phyloP scores from a whole-genome alignment of 2,888 invertebrate genomes.

The Zygaena filipendulae region DNA sequence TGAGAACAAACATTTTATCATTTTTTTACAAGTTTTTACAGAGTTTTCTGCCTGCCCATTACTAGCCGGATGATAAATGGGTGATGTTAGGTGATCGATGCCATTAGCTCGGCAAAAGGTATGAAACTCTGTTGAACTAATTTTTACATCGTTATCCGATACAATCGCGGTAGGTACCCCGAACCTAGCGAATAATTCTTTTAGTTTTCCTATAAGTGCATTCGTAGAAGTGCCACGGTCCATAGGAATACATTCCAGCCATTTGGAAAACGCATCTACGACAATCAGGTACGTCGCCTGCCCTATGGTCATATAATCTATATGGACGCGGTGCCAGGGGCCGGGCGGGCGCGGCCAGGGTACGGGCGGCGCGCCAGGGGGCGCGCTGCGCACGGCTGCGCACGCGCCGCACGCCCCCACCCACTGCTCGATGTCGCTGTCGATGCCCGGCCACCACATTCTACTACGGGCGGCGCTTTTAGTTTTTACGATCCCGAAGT shows the following conservation, averaged over 20 bases:
- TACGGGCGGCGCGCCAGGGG: conserved; percentile 7
- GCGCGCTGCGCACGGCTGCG: conserved; percentile 6
- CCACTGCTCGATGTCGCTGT: conserved; percentile 14
- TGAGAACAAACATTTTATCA: no score
- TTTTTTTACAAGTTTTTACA: conserved; percentile 7
- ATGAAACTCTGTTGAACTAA: conserved; percentile 11
- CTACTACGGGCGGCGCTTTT: conserved; percentile 12
- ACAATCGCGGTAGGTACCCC: conserved; percentile 11
- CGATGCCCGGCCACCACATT: no score
- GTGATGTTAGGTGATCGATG: conserved; percentile 12
- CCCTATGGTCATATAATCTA: conserved; percentile 14
- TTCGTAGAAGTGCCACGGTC: conserved; percentile 7
- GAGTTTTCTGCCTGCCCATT: no score
- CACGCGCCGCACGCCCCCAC: conserved; percentile 8
- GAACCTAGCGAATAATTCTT: conserved; percentile 2
- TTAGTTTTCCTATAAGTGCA: conserved; percentile 8
- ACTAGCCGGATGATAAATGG: conserved; percentile 12
- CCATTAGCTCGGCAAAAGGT: conserved; percentile 12
- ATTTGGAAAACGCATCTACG: conserved; percentile 12
- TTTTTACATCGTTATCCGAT: conserved; percentile 16
- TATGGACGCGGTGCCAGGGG: conserved; percentile 15
- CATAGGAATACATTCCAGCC: conserved; percentile 14
- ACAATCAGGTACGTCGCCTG: conserved; percentile 11
- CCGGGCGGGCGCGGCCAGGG: conserved; percentile 12
- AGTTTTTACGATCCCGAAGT: conserved; percentile 15